Evolutionary conservation across 2,113 vertebrate genomes (phyloP).

Genomic region (Mus spicilegus): DNA sequence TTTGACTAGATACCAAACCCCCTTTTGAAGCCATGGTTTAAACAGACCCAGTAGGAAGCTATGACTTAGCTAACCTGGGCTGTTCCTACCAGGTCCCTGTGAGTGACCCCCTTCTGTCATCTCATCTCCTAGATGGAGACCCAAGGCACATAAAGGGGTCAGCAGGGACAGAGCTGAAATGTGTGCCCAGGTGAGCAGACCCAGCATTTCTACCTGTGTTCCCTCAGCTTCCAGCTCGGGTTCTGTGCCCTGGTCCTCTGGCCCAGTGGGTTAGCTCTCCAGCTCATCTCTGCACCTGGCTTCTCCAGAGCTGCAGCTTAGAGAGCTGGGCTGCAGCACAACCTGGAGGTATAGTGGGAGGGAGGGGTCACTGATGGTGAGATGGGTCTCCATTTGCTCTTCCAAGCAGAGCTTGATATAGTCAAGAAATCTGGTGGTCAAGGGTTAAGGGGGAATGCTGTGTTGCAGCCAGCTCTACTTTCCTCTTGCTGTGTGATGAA

Average conservation of each 20-base stretch:
- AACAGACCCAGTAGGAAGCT: neutral
- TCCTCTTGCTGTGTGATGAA: neutral
- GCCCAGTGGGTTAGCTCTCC: neutral
- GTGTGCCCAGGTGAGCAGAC: neutral
- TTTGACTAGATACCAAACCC: neutral
- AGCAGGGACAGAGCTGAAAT: neutral
- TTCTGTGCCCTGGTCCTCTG: neutral
- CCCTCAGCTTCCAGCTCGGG: neutral
- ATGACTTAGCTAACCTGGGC: fast-evolving
- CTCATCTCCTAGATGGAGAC: neutral
- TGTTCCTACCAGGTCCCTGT: fast-evolving
- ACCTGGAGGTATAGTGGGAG: neutral
- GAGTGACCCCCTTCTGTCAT: neutral
- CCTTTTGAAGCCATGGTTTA: fast-evolving
- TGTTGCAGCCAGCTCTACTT: neutral
- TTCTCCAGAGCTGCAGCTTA: neutral
- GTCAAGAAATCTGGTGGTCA: neutral
- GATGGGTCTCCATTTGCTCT: neutral
- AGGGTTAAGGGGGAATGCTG: neutral
- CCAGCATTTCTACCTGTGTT: neutral
- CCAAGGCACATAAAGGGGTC: neutral
- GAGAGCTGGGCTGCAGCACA: neutral
- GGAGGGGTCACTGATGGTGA: fast-evolving
- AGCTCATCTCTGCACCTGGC: neutral
- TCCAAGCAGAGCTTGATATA: neutral